A percentile compares a stretch with the other conserved stretches of the same genome.
Conservation (phyloP, 2,113 vertebrate species). For the Carlito syrichta region DNA sequence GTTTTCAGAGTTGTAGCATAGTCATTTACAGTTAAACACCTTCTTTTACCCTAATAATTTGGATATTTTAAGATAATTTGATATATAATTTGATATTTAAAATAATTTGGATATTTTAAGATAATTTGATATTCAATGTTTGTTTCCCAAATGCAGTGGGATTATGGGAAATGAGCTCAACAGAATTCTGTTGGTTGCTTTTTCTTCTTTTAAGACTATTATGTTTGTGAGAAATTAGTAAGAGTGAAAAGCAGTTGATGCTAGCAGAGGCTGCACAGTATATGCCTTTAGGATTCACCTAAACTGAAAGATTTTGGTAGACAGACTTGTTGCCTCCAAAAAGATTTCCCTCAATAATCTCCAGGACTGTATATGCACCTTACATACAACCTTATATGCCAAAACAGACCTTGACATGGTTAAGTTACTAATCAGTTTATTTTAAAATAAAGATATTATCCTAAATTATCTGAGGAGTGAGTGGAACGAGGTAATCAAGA, state of each 20-base stretch:
- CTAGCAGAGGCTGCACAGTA: background rate
- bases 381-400: background rate
- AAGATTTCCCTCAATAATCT: background rate
- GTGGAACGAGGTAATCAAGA: background rate
- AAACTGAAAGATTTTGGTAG: background rate
- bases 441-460: background rate
- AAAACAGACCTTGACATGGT: background rate
- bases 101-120: slow-evolving; percentile 21
- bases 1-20: background rate
- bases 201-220: slow-evolving; percentile 32
- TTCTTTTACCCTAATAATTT: slow-evolving; percentile 41
- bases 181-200: slow-evolving; percentile 15
- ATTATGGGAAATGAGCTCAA: slow-evolving; percentile 25
- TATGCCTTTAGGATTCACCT: background rate
- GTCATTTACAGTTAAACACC: background rate
- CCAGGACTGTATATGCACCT: background rate
- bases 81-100: too few relatives aligned
- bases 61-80: slow-evolving; percentile 9
- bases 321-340: background rate
- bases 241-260: background rate
- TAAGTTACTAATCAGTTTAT: background rate
- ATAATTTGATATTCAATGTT: slow-evolving; percentile 9
- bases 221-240: background rate
- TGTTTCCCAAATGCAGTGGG: background rate
- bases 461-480: background rate